phyloP scores from a whole-genome alignment of 2,113 vertebrate species.

The Mastomys coucha region DNA sequence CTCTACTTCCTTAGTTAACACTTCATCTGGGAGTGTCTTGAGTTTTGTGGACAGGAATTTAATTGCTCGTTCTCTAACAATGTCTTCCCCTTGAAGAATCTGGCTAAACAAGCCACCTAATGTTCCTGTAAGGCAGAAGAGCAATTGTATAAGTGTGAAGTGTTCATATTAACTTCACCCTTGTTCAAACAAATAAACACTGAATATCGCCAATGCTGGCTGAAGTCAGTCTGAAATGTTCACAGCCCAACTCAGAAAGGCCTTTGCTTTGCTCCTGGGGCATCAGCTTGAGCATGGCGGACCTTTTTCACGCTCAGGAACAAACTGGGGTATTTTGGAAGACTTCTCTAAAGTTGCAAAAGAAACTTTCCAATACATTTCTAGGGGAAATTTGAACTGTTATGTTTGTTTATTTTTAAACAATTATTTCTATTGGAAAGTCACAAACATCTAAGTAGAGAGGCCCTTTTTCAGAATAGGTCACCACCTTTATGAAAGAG shows the following conservation, averaged over 20 bases:
- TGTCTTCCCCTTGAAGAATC: constrained; percentile 98
- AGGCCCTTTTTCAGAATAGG: neutral
- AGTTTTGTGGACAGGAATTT: constrained; percentile 97
- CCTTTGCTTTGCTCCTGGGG: neutral
- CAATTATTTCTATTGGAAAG: constrained; percentile 49
- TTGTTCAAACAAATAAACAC: constrained; percentile 24
- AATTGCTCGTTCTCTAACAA: constrained; percentile 97
- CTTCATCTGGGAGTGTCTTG: constrained; percentile 95
- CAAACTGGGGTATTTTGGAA: constrained; percentile 25
- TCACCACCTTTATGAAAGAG: constrained; percentile 39
- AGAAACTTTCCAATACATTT: constrained; percentile 1
- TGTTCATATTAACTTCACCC: neutral
- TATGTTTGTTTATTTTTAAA: neutral
- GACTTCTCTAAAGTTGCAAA: constrained; percentile 54
- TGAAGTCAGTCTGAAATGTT: constrained; percentile 5
- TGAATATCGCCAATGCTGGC: neutral
- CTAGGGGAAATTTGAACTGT: constrained; percentile 5
- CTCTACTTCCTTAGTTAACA: constrained; percentile 98
- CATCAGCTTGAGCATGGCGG: neutral
- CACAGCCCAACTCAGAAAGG: neutral
- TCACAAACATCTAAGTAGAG: neutral
- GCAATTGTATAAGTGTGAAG: neutral
- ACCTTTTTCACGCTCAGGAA: neutral
- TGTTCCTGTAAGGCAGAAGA: constrained; percentile 89
- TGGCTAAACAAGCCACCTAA: constrained; percentile 98